These are phyloP conservation scores for Matsumyia berberina DNA, from an alignment of 2,888 invertebrate genomes.

Conservation along the genomic window DNA sequence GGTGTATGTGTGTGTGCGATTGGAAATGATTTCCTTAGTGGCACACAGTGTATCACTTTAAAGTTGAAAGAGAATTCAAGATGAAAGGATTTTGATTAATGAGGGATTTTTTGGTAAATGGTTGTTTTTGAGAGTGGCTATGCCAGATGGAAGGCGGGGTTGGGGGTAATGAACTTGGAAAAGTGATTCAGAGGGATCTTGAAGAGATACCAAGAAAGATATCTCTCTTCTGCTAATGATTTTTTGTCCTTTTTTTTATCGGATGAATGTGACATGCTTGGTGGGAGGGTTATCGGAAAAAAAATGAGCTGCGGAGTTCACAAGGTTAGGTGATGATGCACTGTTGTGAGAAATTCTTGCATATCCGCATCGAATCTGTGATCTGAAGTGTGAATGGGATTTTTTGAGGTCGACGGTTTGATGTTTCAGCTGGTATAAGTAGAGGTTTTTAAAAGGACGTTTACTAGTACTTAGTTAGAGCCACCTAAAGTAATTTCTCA, in stretches of 20 bases:
- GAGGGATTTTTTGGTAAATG: conserved; percentile 48
- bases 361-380: too few relatives aligned
- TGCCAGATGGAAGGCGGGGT: conserved; percentile 1
- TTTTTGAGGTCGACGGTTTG: too few relatives aligned
- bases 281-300: not conserved
- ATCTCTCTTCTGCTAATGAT: not conserved
- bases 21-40: not conserved
- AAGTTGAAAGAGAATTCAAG: conserved; percentile 59
- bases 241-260: not conserved
- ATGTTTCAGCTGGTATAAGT: too few relatives aligned
- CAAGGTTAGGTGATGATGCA: too few relatives aligned
- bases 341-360: too few relatives aligned
- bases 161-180: conserved; percentile 31
- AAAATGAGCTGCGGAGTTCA: not conserved
- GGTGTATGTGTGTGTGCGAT: not conserved
- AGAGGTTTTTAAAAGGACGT: too few relatives aligned
- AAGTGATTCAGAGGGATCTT: not conserved
- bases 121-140: conserved; percentile 19
- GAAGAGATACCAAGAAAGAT: too few relatives aligned
- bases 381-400: too few relatives aligned
- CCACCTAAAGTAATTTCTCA: too few relatives aligned
- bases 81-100: conserved; percentile 73
- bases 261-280: not conserved
- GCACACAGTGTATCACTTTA: conserved; percentile 25
- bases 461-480: too few relatives aligned